Base-by-base conservation (phyloP, 2,113 vertebrate genomes). In the Neotoma lepida region DNA sequence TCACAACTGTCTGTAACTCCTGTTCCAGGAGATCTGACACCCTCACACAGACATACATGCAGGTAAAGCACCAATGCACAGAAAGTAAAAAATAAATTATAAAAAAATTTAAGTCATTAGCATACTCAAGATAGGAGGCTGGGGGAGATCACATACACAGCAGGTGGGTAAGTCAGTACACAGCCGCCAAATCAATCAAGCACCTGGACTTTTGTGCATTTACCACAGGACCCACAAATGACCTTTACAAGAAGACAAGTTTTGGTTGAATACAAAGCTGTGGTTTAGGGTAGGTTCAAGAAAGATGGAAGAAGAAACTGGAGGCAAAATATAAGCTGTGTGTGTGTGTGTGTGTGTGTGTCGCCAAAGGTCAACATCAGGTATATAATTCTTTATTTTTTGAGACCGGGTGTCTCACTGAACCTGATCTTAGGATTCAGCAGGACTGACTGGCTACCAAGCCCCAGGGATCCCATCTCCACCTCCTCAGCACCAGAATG, bases 251-350 rank as follows among this genome's bases (percentile, higher is more conserved):
- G 18, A 46, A 86, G 18, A 49, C 70, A 39, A 49, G 54, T 84
- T 81, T 49, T 93, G 51, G 86, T n/a, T 70, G 44, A 86, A 44
- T 17, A 41, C 49, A 89, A 89, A 61, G 46, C 73, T 66, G 24
- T 22, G 76, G 81, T 54, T 94, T 80, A 87, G 4, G 84, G 41
- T 49, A 46, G 17, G 14, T 63, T 89, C 76, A 88, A 92, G n/a
- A 84, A 86, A 93, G 51, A 68, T 8, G 54, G 46, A 41, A 90
- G 15, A 17, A 89, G 61, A 26, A 82, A 95, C 78, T 73, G 76
- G 49, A 80, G 33, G n/a, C 78, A 93, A 44, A 84, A 20, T 84
- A 63, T 63, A 84, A 64, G 33, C 0, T 78, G 7, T 10, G 2
- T 51, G 30, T 35, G 2, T 51, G 30, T 35, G 2, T 12, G 4